Evolutionary conservation across 53 echinoderm and acorn worm species (phyloP).

Genomic region (Actinopyga echinites): DNA sequence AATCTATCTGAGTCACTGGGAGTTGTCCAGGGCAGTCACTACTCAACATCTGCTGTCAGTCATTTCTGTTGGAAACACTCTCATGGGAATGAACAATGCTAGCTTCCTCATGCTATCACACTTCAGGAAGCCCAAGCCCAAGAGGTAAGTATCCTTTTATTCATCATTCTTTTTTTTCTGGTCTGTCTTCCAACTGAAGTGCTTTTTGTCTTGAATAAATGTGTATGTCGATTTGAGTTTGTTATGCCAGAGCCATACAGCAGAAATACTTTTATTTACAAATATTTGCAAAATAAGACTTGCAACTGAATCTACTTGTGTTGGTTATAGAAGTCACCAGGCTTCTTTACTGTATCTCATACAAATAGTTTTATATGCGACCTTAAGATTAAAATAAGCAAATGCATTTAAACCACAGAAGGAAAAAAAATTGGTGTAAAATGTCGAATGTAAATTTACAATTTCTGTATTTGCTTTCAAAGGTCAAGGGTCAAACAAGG

Average conservation of each 20-base stretch:
- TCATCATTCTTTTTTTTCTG: neutral
- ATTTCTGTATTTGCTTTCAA: neutral
- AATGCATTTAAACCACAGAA: too few relatives aligned
- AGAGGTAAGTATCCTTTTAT: slow-evolving; percentile 29
- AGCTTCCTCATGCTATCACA: slow-evolving; percentile 93
- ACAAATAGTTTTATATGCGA: too few relatives aligned
- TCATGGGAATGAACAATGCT: slow-evolving; percentile 99
- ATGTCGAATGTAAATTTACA: too few relatives aligned
- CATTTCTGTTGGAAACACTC: slow-evolving; percentile 92
- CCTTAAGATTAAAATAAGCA: too few relatives aligned
- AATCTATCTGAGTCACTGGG: slow-evolving; percentile 96
- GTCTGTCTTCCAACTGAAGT: neutral
- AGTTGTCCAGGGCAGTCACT: slow-evolving; percentile 87
- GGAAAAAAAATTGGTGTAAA: too few relatives aligned
- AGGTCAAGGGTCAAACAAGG: slow-evolving; percentile 14
- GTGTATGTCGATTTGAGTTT: too few relatives aligned
- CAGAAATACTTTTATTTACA: too few relatives aligned
- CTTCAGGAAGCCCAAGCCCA: slow-evolving; percentile 74
- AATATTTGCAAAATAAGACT: too few relatives aligned
- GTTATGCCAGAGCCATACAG: too few relatives aligned
- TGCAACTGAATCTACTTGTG: too few relatives aligned
- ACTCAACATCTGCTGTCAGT: slow-evolving; percentile 96
- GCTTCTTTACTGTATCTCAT: too few relatives aligned
- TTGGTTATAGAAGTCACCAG: too few relatives aligned
- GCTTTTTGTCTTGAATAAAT: neutral